These are phyloP conservation scores for Cyprinodon tularosa DNA, from an alignment of 2,113 vertebrate species.

Conservation along the genomic window DNA sequence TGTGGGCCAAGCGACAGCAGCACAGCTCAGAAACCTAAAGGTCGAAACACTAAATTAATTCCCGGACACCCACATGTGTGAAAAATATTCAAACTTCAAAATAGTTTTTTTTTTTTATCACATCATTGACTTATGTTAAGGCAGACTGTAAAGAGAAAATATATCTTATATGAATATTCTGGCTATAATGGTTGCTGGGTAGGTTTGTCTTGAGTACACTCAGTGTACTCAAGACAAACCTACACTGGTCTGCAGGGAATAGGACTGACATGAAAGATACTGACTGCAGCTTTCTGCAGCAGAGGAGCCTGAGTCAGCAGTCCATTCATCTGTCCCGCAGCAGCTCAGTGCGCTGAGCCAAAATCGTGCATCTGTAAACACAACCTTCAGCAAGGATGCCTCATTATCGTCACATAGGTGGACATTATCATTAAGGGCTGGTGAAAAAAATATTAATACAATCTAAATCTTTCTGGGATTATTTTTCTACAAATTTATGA, in stretches of 20 bases:
- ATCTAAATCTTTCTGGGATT: too few relatives aligned
- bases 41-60: background rate
- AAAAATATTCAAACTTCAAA: background rate
- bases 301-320: conserved; percentile 62
- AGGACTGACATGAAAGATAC: conserved; percentile 37
- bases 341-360: conserved; percentile 21
- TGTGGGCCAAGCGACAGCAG: background rate
- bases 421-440: background rate
- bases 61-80: background rate
- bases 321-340: conserved; percentile 43
- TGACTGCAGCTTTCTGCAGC: conserved; percentile 48
- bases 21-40: background rate
- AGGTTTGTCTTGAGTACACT: conserved; percentile 54
- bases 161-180: background rate
- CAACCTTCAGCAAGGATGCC: background rate
- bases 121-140: background rate
- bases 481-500: too few relatives aligned
- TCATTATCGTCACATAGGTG: background rate
- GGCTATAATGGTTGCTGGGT: conserved; percentile 37
- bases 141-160: background rate
- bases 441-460: too few relatives aligned
- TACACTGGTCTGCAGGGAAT: conserved; percentile 24
- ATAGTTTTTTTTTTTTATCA: background rate
- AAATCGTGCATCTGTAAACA: background rate
- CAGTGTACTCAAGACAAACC: too few relatives aligned